phyloP scores from a whole-genome alignment of 30 jellyfish, hydroid and myxozoan genomes.

The Aurelia coerulea region DNA sequence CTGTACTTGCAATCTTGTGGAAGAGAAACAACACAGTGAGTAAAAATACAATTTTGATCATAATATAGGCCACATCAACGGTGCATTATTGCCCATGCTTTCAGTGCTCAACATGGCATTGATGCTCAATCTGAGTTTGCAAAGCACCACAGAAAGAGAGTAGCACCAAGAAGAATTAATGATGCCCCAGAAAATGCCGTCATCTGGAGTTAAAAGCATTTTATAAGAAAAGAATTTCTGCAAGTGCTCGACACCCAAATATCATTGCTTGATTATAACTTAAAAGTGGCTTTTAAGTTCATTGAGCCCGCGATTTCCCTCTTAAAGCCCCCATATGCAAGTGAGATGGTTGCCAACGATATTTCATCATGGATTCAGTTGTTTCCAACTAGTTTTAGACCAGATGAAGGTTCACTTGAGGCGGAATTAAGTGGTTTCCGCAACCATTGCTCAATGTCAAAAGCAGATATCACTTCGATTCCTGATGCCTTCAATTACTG shows the following conservation, averaged over 20 bases:
- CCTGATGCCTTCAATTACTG: no score
- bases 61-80: no score
- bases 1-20: no score
- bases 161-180: constrained; percentile 49
- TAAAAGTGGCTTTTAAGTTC: constrained; percentile 16
- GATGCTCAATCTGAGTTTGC: constrained; percentile 66
- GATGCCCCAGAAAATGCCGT: constrained; percentile 48
- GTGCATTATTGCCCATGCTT: no score
- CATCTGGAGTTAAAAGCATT: constrained; percentile 2
- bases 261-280: constrained; percentile 10
- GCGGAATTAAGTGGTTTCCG: background rate
- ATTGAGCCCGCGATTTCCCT: constrained; percentile 9
- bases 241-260: constrained; percentile 26
- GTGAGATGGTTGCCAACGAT: constrained; percentile 37
- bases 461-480: no score
- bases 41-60: no score
- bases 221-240: constrained; percentile 12
- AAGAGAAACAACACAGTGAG: no score
- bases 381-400: constrained; percentile 34
- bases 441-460: no score
- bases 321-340: background rate
- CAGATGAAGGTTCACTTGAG: constrained; percentile 42
- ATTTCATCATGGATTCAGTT: constrained; percentile 12
- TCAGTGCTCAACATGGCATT: constrained; percentile 45
- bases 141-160: constrained; percentile 57